These are phyloP conservation scores for Chinchilla lanigera DNA, from an alignment of 2,113 vertebrate species.

Conservation along the genomic window DNA sequence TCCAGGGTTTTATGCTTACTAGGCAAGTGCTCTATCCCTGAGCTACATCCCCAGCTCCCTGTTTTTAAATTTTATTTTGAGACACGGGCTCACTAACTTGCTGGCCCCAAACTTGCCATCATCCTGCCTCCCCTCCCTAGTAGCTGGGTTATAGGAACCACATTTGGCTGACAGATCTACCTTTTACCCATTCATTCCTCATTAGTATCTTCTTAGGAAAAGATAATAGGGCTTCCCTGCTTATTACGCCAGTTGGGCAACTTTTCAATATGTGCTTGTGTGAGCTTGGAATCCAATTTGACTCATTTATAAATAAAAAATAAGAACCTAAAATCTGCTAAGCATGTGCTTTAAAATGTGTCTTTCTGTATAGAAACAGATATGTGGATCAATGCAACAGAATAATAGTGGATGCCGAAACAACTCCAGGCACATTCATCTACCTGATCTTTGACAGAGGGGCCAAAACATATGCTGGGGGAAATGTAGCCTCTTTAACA, in stretches of 20 bases:
- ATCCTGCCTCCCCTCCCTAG: not conserved
- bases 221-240: not conserved
- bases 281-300: not conserved
- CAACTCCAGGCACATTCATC: not conserved
- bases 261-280: not conserved
- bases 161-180: not conserved
- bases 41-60: not conserved
- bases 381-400: not conserved
- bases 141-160: not conserved
- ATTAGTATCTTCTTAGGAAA: not conserved
- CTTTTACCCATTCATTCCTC: not conserved
- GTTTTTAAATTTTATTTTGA: not conserved
- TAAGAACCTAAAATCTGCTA: not conserved
- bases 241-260: not conserved
- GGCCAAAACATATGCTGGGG: not conserved
- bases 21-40: not conserved
- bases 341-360: not conserved
- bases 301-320: not conserved
- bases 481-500: not conserved
- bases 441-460: not conserved
- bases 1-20: not conserved
- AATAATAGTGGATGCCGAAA: not conserved
- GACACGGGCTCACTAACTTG: not conserved
- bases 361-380: not conserved
- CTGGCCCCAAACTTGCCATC: not conserved